Conservation (phyloP, 2,113 vertebrate species). For the Heterotis niloticus region DNA sequence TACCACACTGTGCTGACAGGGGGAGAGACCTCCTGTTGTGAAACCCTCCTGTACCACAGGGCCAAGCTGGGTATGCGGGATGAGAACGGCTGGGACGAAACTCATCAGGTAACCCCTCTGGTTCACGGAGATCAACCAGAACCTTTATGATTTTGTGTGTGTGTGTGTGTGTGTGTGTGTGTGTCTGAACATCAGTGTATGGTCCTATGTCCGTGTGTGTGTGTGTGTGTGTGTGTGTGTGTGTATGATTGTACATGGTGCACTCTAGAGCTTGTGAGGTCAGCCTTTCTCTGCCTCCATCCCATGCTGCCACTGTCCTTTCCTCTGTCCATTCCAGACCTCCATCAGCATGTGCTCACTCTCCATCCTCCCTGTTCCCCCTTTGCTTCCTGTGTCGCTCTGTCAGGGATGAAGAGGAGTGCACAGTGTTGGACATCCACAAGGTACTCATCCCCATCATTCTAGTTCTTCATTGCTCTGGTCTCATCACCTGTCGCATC, state of each 20-base stretch:
- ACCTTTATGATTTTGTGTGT: not conserved
- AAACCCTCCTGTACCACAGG: constrained; percentile 80
- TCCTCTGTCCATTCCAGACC: constrained; percentile 27
- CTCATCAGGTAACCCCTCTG: constrained; percentile 73
- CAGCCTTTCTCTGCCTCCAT: not conserved
- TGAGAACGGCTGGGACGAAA: constrained; percentile 92
- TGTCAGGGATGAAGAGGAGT: constrained; percentile 32
- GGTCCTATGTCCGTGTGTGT: not conserved
- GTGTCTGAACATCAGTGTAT: constrained; percentile 4
- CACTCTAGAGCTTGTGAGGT: not conserved
- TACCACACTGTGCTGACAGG: constrained; percentile 92
- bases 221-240: not conserved
- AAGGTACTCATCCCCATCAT: constrained; percentile 41
- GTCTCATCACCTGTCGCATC: constrained; percentile 6
- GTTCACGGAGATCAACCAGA: not conserved
- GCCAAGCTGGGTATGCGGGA: constrained; percentile 79
- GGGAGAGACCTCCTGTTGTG: constrained; percentile 87
- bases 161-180: not conserved
- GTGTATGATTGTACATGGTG: not conserved
- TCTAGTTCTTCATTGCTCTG: constrained; percentile 14
- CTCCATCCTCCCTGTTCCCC: constrained; percentile 30
- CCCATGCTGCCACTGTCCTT: not conserved
- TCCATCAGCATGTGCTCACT: constrained; percentile 5
- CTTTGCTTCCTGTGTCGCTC: constrained; percentile 30
- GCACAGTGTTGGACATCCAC: constrained; percentile 21